Conservation (phyloP, 2,888 invertebrate species). For the Drosophila phalerata region DNA sequence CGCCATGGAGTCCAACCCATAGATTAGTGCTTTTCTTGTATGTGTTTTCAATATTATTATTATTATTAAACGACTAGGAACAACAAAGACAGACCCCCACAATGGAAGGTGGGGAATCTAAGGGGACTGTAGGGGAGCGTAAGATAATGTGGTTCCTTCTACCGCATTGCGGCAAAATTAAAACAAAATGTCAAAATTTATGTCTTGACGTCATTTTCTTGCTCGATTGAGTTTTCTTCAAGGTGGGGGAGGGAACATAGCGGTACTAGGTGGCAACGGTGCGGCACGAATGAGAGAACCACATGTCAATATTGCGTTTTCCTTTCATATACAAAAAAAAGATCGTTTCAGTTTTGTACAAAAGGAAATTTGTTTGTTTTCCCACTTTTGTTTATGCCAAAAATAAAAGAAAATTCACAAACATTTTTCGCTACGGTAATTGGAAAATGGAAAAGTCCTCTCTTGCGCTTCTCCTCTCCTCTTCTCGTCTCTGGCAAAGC, state of each 20-base stretch:
- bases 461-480: background rate
- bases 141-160: slow-evolving; percentile 22
- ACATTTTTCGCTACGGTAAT: slow-evolving; percentile 49
- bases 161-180: slow-evolving; percentile 60
- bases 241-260: background rate
- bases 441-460: slow-evolving; percentile 21
- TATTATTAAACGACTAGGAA: slow-evolving; percentile 20
- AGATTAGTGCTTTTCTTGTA: slow-evolving; percentile 61
- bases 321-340: slow-evolving; percentile 43
- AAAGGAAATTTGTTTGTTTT: slow-evolving; percentile 62
- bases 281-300: slow-evolving; percentile 38
- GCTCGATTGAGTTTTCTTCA: slow-evolving; percentile 27
- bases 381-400: slow-evolving; percentile 74
- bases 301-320: slow-evolving; percentile 79
- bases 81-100: slow-evolving; percentile 38
- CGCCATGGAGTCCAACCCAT: slow-evolving; percentile 52
- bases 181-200: slow-evolving; percentile 74
- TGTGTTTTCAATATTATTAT: slow-evolving; percentile 71
- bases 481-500: slow-evolving; percentile 8
- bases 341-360: slow-evolving; percentile 40
- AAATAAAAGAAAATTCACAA: slow-evolving; percentile 50
- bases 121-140: slow-evolving; percentile 8
- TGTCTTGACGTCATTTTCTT: slow-evolving; percentile 76
- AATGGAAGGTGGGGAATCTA: background rate
- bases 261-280: slow-evolving; percentile 6